These are phyloP conservation scores for Colletes latitarsis DNA, from an alignment of 1,140 invertebrate species.

Conservation along the genomic window DNA sequence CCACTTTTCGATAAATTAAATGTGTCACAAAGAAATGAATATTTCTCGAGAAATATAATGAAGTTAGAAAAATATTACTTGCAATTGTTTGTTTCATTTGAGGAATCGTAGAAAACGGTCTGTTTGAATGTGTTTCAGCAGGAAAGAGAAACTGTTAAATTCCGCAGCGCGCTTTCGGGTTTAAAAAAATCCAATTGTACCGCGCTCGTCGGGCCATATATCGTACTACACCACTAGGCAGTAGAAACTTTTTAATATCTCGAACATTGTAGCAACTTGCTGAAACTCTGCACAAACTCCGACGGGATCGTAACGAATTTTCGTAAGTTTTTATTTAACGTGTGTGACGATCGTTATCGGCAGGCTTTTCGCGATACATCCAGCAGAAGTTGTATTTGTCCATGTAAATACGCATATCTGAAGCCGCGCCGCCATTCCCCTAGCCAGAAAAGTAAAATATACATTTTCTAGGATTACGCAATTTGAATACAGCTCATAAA, in stretches of 20 bases:
- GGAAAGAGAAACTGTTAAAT: conserved; percentile 14
- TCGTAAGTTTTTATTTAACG: neutral
- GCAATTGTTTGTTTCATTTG: neutral
- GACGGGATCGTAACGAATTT: neutral
- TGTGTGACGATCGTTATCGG: neutral
- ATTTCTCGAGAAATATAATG: no score
- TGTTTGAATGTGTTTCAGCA: neutral
- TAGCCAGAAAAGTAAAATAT: conserved; percentile 18
- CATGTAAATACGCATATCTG: neutral
- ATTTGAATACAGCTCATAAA: conserved; percentile 29
- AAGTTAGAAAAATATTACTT: no score
- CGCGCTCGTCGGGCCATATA: neutral
- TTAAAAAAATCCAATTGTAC: neutral
- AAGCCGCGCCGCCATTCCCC: neutral
- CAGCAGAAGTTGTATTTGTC: neutral
- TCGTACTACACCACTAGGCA: neutral
- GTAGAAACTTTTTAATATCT: neutral
- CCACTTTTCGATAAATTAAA: no score
- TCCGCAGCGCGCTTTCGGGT: neutral
- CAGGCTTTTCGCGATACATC: neutral
- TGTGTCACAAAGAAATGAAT: no score
- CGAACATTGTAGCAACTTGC: neutral
- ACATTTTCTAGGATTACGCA: conserved; percentile 30
- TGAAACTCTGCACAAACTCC: neutral
- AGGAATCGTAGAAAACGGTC: neutral